These are phyloP conservation scores for Nymphalis io DNA, from an alignment of 1,140 invertebrate species.

Conservation along the genomic window DNA sequence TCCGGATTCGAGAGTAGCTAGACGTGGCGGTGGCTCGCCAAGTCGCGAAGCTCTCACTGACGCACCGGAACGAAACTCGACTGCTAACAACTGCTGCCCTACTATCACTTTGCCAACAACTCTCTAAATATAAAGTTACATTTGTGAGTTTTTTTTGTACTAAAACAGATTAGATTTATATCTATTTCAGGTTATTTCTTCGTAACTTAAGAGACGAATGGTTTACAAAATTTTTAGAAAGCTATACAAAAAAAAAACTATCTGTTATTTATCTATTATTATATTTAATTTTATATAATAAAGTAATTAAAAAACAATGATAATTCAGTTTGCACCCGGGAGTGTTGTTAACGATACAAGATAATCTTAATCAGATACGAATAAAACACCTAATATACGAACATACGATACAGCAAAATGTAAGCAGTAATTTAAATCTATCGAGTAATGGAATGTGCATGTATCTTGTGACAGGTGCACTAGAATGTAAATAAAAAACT, in stretches of 20 bases:
- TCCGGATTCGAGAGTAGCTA: conserved; percentile 16
- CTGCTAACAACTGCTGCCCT: conserved; percentile 64
- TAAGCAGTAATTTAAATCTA: conserved; percentile 10
- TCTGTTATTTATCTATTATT: too few species aligned
- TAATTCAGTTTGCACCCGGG: neutral
- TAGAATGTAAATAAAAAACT: conserved; percentile 8
- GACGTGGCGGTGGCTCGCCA: conserved; percentile 14
- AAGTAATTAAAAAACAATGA: too few species aligned
- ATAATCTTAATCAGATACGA: neutral
- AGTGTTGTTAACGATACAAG: neutral
- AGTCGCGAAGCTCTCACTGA: conserved; percentile 59
- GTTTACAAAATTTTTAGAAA: too few species aligned
- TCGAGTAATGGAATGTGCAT: neutral
- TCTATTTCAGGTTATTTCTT: neutral
- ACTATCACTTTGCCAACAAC: conserved; percentile 71
- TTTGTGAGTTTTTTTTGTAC: conserved; percentile 12
- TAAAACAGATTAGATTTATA: conserved; percentile 16
- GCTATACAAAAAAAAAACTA: too few species aligned
- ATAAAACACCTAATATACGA: neutral
- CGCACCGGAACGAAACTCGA: conserved; percentile 64
- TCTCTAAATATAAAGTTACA: conserved; percentile 57
- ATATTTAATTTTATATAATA: too few species aligned
- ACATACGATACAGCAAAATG: neutral
- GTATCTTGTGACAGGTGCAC: conserved; percentile 7
- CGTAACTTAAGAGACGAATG: neutral